Percentiles rank a stretch among this genome's conserved stretches.
Evolutionary conservation across 2,797 vertebrate genomes (phyloP).

Genomic region (Xyrichtys novacula): DNA sequence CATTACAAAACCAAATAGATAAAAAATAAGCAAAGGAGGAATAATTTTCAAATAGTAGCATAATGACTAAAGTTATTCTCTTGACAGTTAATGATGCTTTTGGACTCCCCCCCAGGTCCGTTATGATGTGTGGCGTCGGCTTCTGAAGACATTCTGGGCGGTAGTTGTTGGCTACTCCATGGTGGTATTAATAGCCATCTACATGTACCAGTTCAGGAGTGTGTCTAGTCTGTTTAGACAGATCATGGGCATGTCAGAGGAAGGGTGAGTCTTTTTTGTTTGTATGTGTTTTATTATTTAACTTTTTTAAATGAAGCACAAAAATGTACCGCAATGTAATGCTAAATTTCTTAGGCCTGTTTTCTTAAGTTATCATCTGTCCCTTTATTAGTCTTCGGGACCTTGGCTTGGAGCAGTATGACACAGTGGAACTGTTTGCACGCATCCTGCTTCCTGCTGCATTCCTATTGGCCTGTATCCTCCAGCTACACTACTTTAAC

Average conservation of each 20-base stretch:
- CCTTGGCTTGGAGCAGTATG: slow-evolving; percentile 82
- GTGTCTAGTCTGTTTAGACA: slow-evolving; percentile 84
- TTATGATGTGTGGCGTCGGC: slow-evolving; percentile 78
- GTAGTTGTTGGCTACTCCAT: slow-evolving; percentile 86
- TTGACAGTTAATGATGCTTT: background rate
- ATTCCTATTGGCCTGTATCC: slow-evolving; percentile 86
- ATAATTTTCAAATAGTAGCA: background rate
- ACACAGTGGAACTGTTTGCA: slow-evolving; percentile 82
- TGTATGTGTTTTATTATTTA: no score
- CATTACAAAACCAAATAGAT: background rate
- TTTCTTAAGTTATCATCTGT: background rate
- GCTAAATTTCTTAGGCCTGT: background rate
- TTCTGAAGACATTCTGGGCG: slow-evolving; percentile 85
- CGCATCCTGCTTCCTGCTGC: slow-evolving; percentile 83
- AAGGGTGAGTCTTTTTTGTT: slow-evolving; percentile 74
- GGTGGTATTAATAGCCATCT: slow-evolving; percentile 84
- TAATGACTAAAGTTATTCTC: background rate
- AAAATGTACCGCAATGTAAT: background rate
- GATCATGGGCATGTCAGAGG: slow-evolving; percentile 86
- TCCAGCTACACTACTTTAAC: slow-evolving; percentile 88
- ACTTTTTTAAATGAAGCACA: background rate
- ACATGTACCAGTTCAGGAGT: slow-evolving; percentile 87
- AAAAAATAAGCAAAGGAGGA: background rate
- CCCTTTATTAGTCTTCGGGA: slow-evolving; percentile 77
- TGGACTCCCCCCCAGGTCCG: slow-evolving; percentile 63